Evolutionary conservation across 2,113 vertebrate species (phyloP), one percentile per base, ranked within the genome.

Genomic region (Tursiops truncatus): DNA sequence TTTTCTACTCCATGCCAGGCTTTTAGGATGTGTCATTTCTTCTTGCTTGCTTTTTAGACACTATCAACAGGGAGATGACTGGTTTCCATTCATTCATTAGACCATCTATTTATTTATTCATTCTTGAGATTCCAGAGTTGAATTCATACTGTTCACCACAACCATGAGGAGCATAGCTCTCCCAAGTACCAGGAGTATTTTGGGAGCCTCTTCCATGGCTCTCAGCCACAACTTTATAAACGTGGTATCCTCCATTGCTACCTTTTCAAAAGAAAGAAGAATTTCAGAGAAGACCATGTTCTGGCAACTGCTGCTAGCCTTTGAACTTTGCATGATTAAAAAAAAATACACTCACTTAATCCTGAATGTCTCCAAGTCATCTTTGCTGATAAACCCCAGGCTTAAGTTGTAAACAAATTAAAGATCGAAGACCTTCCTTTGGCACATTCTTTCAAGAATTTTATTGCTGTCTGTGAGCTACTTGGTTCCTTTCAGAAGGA

Each of bases 321-420:
- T 95, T 87, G 36, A 92, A 71, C 15, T 93, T 82, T 84, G 44
- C 14, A 56, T 74, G 56, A 84, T 44, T 31, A 23, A 79, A 65
- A 77, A 36, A 5, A 23, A 33, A 47, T 41, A 82, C 21, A 9
- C 31, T 73, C 33, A 79, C 14, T 56, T 82, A 96, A 94, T 83
- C 81, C 26, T 73, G 65, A 93, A 68, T 85, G 47, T 21, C 62
- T 96, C 38, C 9, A 63, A 85, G 53, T 77, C 53, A 90, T 89
- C 17, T 79, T 91, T 94, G 44, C 76, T 36, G 96, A 96, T 97
- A 94, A 95, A 88, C 10, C 41, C 63, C 1, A 58, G 38, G 89
- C 31, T 94, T 83, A 93, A 81, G n/a, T 94, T 94, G 62, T 89
- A 96, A 97, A 96, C 60, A 95, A 95, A 95, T 89, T 74, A 97